Conservation (phyloP, 2,113 vertebrate species). For the Larimichthys crocea region DNA sequence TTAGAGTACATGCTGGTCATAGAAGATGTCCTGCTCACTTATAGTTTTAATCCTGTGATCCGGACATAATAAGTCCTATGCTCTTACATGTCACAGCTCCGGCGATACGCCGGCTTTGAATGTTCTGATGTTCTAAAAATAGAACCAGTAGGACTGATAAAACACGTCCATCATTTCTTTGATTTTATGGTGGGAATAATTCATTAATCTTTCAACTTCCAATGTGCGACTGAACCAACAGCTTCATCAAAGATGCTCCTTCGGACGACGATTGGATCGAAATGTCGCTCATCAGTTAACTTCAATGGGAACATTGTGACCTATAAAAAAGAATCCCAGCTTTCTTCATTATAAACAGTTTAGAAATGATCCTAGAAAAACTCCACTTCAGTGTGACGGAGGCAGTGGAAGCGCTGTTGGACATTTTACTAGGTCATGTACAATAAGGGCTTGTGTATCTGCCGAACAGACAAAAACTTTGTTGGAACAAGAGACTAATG, state of each 20-base stretch:
- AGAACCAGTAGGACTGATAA: not conserved
- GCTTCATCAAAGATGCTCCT: not conserved
- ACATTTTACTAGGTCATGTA: not conserved
- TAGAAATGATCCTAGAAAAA: not conserved
- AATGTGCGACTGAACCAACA: not conserved
- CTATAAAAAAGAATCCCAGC: too few species aligned
- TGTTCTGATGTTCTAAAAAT: conserved; percentile 9
- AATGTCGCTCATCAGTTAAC: not conserved
- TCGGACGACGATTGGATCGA: not conserved
- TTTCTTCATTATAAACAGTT: not conserved
- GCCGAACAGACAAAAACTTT: not conserved
- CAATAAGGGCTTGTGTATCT: not conserved
- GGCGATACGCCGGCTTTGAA: not conserved
- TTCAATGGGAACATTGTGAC: not conserved
- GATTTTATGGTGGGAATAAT: not conserved
- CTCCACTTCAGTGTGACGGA: not conserved
- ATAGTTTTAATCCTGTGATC: conserved; percentile 3
- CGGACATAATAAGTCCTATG: conserved; percentile 9
- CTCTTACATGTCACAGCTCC: not conserved
- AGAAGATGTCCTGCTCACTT: conserved; percentile 6
- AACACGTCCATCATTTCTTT: not conserved
- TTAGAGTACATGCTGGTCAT: conserved; percentile 1
- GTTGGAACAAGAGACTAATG: not conserved
- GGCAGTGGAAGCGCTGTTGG: not conserved
- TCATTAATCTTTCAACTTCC: not conserved